These are phyloP conservation scores for Morpho deidamia DNA, from an alignment of 2,888 invertebrate genomes.

Conservation along the genomic window DNA sequence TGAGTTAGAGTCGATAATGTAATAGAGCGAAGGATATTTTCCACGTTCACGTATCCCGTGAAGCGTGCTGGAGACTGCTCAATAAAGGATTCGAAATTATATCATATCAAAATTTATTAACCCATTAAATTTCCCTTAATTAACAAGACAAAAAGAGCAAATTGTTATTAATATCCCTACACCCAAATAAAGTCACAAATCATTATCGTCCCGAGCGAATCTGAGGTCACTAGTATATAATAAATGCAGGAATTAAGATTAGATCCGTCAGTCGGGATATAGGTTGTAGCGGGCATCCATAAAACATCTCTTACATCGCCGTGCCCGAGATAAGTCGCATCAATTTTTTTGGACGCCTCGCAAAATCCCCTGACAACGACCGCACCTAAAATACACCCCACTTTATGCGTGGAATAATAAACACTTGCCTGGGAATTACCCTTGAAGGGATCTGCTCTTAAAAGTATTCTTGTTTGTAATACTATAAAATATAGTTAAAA, in stretches of 20 bases:
- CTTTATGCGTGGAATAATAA: slow-evolving; percentile 70
- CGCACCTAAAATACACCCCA: slow-evolving; percentile 58
- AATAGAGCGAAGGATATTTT: slow-evolving; percentile 27
- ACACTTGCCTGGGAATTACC: not conserved
- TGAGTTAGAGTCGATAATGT: slow-evolving; percentile 30
- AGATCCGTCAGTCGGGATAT: not conserved
- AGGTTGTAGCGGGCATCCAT: slow-evolving; percentile 41
- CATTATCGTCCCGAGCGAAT: too few species aligned
- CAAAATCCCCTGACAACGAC: slow-evolving; percentile 66
- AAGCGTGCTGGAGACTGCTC: not conserved
- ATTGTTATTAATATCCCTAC: too few species aligned
- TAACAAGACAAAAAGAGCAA: too few species aligned
- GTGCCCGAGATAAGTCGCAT: slow-evolving; percentile 63
- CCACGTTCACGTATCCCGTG: slow-evolving; percentile 3
- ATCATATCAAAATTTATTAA: too few species aligned
- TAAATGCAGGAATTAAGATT: not conserved
- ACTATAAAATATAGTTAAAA: too few species aligned
- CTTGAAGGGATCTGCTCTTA: too few species aligned
- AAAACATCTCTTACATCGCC: slow-evolving; percentile 54
- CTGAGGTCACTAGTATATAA: too few species aligned
- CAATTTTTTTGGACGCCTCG: slow-evolving; percentile 66
- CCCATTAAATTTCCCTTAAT: too few species aligned
- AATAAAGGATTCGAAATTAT: too few species aligned
- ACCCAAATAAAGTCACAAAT: too few species aligned
- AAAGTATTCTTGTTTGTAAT: too few species aligned